phyloP scores from a whole-genome alignment of 2,888 invertebrate species.

The Charanyca ferruginea region DNA sequence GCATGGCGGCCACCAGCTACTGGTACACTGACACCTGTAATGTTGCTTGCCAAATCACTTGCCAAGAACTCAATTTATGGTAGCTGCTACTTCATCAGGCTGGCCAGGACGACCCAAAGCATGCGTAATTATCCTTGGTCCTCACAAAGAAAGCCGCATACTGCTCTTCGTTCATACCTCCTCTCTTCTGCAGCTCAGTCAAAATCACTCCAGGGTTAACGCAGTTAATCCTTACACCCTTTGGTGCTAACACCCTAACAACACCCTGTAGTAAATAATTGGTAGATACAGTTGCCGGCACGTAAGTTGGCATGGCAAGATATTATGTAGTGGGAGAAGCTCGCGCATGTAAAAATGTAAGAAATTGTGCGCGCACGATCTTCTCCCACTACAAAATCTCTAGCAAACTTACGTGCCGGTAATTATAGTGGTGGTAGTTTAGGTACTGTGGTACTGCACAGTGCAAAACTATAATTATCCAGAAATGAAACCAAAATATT shows the following conservation, averaged over 20 bases:
- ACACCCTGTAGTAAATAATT: too few relatives aligned
- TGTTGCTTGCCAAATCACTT: slow-evolving; percentile 96
- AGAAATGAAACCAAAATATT: neutral
- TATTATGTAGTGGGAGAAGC: too few relatives aligned
- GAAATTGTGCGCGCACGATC: too few relatives aligned
- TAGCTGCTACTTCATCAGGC: slow-evolving; percentile 96
- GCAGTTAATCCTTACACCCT: slow-evolving; percentile 96
- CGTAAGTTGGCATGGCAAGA: too few relatives aligned
- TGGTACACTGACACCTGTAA: slow-evolving; percentile 97
- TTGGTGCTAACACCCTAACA: slow-evolving; percentile 94
- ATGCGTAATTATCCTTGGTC: slow-evolving; percentile 96
- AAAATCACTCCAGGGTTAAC: slow-evolving; percentile 98
- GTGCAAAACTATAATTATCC: neutral
- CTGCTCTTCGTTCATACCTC: slow-evolving; percentile 95
- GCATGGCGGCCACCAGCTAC: slow-evolving; percentile 99
- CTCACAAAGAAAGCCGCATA: slow-evolving; percentile 96
- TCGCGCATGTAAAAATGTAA: too few relatives aligned
- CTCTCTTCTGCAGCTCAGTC: slow-evolving; percentile 96
- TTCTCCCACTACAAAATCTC: too few relatives aligned
- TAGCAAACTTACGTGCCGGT: too few relatives aligned
- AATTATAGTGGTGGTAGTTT: too few relatives aligned
- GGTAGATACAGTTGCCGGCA: too few relatives aligned
- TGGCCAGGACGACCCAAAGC: slow-evolving; percentile 97
- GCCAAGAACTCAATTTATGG: slow-evolving; percentile 98
- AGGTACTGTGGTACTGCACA: too few relatives aligned